These are phyloP conservation scores for Tetraneura akinire DNA, from an alignment of 1,140 invertebrate species.

Conservation along the genomic window DNA sequence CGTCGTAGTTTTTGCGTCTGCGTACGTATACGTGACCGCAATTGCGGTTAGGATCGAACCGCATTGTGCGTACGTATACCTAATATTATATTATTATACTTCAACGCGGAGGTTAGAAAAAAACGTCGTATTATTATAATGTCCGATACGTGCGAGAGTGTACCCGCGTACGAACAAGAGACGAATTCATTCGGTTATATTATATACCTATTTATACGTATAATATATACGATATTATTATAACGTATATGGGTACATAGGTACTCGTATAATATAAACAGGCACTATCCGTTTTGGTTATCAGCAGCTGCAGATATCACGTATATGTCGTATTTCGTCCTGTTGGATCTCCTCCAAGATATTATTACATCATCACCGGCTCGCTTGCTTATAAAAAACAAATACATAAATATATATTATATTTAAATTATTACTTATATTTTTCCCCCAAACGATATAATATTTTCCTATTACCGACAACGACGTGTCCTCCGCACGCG, in stretches of 20 bases:
- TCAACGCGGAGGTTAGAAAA: too few species aligned
- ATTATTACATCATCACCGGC: too few species aligned
- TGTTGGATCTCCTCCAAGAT: not conserved
- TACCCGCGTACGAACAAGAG: not conserved
- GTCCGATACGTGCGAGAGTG: too few species aligned
- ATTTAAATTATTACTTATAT: not conserved
- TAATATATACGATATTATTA: not conserved
- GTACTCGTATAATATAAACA: too few species aligned
- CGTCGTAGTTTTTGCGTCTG: too few species aligned
- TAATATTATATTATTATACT: too few species aligned
- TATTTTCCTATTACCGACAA: not conserved
- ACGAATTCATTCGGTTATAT: not conserved
- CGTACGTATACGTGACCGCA: not conserved
- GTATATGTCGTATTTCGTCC: not conserved
- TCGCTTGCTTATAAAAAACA: not conserved
- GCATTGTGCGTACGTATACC: not conserved
- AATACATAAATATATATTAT: not conserved
- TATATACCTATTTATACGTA: not conserved
- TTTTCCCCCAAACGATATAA: not conserved
- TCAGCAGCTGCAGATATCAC: conserved; percentile 25
- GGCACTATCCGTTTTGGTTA: not conserved
- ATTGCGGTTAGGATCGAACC: not conserved
- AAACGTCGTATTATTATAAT: too few species aligned
- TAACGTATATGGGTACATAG: not conserved
- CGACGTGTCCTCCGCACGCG: not conserved